A percentile compares a stretch with the other conserved stretches of the same genome.
Evolutionary conservation across 2,797 vertebrate genomes (phyloP).

Genomic region (Brotula barbata): DNA sequence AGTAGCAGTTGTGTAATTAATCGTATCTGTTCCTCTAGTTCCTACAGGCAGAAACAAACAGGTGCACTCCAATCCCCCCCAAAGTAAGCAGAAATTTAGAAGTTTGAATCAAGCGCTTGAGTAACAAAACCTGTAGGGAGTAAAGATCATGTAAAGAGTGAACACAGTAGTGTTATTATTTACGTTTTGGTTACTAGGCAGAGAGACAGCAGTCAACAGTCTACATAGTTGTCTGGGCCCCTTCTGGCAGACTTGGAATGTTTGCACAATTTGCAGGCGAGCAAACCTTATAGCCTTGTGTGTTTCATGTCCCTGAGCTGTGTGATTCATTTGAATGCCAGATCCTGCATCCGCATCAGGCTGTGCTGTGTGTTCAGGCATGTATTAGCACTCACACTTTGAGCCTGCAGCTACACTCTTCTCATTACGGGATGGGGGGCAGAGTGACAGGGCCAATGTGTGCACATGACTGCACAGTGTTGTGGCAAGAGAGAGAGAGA

Average conservation of each 20-base stretch:
- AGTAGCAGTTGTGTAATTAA: too few species aligned
- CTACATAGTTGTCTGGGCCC: not conserved
- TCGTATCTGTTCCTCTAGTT: too few species aligned
- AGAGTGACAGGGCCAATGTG: constrained; percentile 62
- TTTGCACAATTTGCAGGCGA: constrained; percentile 15
- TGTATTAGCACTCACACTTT: constrained; percentile 40
- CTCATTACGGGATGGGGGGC: constrained; percentile 54
- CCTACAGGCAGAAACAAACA: too few species aligned
- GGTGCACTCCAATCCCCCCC: too few species aligned
- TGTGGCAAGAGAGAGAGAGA: constrained; percentile 67
- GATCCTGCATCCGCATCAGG: constrained; percentile 47
- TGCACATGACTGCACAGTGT: constrained; percentile 76
- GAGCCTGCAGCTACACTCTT: constrained; percentile 66
- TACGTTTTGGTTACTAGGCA: not conserved
- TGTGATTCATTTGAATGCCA: constrained; percentile 60
- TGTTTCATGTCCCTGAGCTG: constrained; percentile 48
- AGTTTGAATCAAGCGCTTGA: too few species aligned
- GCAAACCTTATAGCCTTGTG: constrained; percentile 50
- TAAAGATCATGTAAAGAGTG: too few species aligned
- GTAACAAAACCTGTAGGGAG: too few species aligned
- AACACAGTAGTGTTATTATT: too few species aligned
- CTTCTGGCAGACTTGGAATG: constrained; percentile 11
- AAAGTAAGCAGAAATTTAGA: too few species aligned
- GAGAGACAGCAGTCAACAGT: too few species aligned
- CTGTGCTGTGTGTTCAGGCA: constrained; percentile 31